These are phyloP conservation scores for Teleiodes luculella DNA, from an alignment of 2,888 invertebrate species.

Conservation along the genomic window DNA sequence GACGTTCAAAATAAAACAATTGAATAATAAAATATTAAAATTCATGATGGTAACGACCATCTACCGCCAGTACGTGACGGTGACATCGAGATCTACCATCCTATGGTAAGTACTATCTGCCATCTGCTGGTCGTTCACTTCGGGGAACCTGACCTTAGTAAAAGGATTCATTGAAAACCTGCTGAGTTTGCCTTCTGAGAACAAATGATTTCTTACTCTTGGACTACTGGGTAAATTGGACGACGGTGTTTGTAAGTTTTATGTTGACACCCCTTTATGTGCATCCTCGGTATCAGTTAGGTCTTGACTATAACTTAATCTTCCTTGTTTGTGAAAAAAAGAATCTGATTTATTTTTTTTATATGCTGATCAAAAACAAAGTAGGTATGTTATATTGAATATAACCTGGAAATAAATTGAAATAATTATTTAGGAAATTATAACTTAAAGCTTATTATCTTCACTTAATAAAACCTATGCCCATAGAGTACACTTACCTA, in stretches of 20 bases:
- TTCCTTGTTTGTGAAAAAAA: no score
- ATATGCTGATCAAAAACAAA: no score
- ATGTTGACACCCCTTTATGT: neutral
- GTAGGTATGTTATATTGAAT: no score
- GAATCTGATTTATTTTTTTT: no score
- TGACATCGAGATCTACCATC: conserved; percentile 16
- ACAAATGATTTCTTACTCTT: neutral
- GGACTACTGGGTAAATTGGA: neutral
- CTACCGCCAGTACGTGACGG: conserved; percentile 15
- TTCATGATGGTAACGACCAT: conserved; percentile 12
- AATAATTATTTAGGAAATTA: no score
- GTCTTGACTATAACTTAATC: no score
- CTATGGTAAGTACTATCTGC: conserved; percentile 15
- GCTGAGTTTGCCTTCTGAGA: neutral
- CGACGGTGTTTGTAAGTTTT: neutral
- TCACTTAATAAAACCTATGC: no score
- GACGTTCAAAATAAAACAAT: conserved; percentile 11
- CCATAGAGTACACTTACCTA: no score
- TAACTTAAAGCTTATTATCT: no score
- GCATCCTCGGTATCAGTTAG: no score
- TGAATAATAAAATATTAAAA: conserved; percentile 11
- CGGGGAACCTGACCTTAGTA: conserved; percentile 23
- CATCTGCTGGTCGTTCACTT: conserved; percentile 20
- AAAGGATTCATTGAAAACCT: conserved; percentile 11
- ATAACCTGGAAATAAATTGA: no score